A percentile compares a stretch with the other conserved stretches of the same genome.
phyloP scores from a whole-genome alignment of 1,140 invertebrate species.

The Drosophila sturtevanti region DNA sequence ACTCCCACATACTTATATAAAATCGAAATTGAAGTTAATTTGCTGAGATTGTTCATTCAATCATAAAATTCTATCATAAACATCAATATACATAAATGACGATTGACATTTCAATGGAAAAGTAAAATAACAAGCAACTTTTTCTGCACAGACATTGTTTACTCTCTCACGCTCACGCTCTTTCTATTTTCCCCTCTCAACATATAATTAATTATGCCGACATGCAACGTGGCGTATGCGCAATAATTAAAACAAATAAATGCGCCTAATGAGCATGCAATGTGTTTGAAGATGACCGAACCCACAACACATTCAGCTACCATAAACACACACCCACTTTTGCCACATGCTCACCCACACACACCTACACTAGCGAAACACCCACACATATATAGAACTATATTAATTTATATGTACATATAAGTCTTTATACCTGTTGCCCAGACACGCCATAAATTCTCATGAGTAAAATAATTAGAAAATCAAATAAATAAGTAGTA shows the following conservation, averaged over 20 bases:
- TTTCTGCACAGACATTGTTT: not conserved
- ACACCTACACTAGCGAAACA: not conserved
- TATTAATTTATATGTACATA: conserved; percentile 64
- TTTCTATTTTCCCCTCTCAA: not conserved
- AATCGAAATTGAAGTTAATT: not conserved
- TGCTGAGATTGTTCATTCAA: conserved; percentile 3
- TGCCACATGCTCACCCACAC: not conserved
- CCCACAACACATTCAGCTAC: not conserved
- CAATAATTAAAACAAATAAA: conserved; percentile 64
- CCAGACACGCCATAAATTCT: conserved; percentile 65
- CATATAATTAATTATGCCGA: conserved; percentile 48
- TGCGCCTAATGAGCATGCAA: conserved; percentile 49
- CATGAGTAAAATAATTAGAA: conserved; percentile 79
- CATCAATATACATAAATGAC: not conserved
- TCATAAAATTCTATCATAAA: conserved; percentile 9
- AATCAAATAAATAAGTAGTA: conserved; percentile 61
- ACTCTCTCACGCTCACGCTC: not conserved
- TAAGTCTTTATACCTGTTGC: conserved; percentile 56
- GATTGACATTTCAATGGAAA: conserved; percentile 14
- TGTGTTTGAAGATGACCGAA: not conserved
- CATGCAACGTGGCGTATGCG: conserved; percentile 33
- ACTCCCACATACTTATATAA: not conserved
- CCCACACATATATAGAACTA: not conserved
- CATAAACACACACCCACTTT: conserved; percentile 2
- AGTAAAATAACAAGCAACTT: not conserved